phyloP scores from a whole-genome alignment of 2,888 invertebrate species.

The Sinotaia quadrata region DNA sequence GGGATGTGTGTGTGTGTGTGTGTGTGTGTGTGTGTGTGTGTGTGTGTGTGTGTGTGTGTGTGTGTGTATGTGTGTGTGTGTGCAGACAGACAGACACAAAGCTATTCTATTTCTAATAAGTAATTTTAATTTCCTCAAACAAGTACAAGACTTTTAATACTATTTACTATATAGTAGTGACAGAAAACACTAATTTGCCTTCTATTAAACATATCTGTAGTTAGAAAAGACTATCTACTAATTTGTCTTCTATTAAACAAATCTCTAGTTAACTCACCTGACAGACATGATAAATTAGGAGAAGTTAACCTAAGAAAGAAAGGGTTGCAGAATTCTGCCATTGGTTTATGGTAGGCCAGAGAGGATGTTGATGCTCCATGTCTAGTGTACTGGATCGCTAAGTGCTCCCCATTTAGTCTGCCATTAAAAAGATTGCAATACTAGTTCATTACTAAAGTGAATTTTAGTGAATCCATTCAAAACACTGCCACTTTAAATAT shows the following conservation, averaged over 20 bases:
- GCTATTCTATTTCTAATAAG: background rate
- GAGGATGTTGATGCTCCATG: background rate
- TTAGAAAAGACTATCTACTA: too few relatives aligned
- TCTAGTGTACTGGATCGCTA: constrained; percentile 1
- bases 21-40: background rate
- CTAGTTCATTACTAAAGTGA: too few relatives aligned
- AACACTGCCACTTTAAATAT: too few relatives aligned
- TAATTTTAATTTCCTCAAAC: too few relatives aligned
- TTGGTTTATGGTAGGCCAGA: constrained; percentile 13
- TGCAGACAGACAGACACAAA: background rate
- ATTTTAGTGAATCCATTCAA: too few relatives aligned
- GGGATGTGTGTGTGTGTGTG: background rate
- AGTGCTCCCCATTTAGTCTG: constrained; percentile 17
- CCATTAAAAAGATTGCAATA: too few relatives aligned
- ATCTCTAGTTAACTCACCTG: too few relatives aligned
- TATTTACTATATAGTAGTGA: too few relatives aligned
- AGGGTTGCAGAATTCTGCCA: constrained; percentile 12
- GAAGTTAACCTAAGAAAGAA: constrained; percentile 13
- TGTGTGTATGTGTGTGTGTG: background rate
- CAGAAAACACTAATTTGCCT: too few relatives aligned
- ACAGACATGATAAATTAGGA: background rate
- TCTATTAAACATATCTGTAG: too few relatives aligned
- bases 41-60: constrained; percentile 3
- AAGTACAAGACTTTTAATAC: too few relatives aligned
- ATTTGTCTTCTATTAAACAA: too few relatives aligned